Conservation (phyloP, 2,888 invertebrate species). For the Polydrusus pterygomalis region DNA sequence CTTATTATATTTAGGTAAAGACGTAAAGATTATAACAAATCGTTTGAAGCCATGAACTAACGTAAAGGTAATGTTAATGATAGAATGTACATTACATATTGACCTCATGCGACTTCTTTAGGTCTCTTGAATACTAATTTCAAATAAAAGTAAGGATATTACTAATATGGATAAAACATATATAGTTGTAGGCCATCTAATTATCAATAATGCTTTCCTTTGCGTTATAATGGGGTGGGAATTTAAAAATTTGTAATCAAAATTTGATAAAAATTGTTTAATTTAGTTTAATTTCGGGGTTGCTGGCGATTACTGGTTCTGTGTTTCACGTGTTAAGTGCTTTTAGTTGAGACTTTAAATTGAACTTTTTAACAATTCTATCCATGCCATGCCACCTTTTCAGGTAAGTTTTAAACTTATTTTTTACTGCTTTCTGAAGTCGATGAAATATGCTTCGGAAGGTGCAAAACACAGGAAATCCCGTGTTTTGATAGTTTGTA, state of each 20-base stretch:
- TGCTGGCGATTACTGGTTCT: neutral
- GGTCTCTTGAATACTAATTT: conserved; percentile 28
- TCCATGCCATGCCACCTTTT: neutral
- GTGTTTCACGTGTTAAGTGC: neutral
- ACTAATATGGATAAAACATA: neutral
- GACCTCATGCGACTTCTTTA: conserved; percentile 1
- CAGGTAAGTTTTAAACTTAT: neutral
- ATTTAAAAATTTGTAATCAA: conserved; percentile 2
- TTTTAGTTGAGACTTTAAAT: too few species aligned
- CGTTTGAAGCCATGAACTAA: conserved; percentile 25
- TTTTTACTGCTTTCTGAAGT: neutral
- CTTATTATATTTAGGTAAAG: too few species aligned
- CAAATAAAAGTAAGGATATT: conserved; percentile 7
- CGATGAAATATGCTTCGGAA: too few species aligned
- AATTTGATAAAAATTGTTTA: neutral
- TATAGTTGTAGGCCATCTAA: conserved; percentile 12
- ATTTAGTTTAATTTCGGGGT: conserved; percentile 15
- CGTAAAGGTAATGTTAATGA: conserved; percentile 21
- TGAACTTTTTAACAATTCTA: neutral
- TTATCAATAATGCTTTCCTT: conserved; percentile 24
- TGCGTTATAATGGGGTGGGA: conserved; percentile 9
- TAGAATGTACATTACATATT: conserved; percentile 18
- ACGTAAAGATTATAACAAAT: neutral
- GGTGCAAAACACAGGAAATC: too few species aligned
- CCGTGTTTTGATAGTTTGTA: too few species aligned